These are phyloP conservation scores for Drosophila lowei DNA, from an alignment of 1,140 invertebrate species.

Conservation along the genomic window DNA sequence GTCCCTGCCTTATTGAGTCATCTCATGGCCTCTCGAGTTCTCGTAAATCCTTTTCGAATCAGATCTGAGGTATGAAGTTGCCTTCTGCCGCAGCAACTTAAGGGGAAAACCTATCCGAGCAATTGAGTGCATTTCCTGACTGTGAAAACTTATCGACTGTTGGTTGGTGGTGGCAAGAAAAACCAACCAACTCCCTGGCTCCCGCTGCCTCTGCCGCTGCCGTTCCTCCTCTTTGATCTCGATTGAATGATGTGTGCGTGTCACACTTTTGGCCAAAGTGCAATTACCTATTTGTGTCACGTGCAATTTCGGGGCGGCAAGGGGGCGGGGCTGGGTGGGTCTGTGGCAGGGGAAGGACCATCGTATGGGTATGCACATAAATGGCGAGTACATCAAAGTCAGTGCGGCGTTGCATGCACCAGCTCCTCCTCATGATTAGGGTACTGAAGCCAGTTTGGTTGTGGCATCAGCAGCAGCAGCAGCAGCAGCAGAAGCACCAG, in stretches of 20 bases:
- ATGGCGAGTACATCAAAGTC: slow-evolving; percentile 66
- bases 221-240: slow-evolving; percentile 13
- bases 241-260: slow-evolving; percentile 36
- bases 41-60: not conserved
- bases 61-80: not conserved
- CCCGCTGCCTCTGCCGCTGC: not conserved
- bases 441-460: slow-evolving; percentile 61
- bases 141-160: slow-evolving; percentile 35
- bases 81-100: slow-evolving; percentile 2
- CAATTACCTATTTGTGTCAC: slow-evolving; percentile 73
- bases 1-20: too few species aligned
- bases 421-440: slow-evolving; percentile 55
- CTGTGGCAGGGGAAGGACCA: slow-evolving; percentile 9
- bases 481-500: not conserved
- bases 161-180: slow-evolving; percentile 29
- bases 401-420: slow-evolving; percentile 40
- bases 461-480: slow-evolving; percentile 8
- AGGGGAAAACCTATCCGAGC: slow-evolving; percentile 22
- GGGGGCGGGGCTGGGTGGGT: not conserved
- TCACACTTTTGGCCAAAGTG: slow-evolving; percentile 53
- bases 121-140: slow-evolving; percentile 42
- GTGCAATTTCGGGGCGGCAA: slow-evolving; percentile 40
- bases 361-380: slow-evolving; percentile 46
- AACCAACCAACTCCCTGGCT: slow-evolving; percentile 4
- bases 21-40: too few species aligned